Conservation (phyloP, 2,113 vertebrate genomes). For the Fregata magnificens region DNA sequence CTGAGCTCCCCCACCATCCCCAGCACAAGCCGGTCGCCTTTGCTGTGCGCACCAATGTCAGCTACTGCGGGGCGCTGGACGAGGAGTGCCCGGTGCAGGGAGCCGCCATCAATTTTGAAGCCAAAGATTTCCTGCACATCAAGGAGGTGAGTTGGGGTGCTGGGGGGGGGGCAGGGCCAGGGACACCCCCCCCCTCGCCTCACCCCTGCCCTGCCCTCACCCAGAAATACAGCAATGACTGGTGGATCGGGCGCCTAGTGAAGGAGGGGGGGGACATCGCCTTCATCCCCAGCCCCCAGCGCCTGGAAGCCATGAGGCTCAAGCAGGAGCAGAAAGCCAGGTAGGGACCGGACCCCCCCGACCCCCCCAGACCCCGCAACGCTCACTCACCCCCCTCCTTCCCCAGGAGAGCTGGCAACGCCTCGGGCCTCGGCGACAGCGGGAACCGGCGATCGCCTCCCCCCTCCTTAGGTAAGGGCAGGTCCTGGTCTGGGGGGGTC, state of each 20-base stretch:
- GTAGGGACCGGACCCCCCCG: conserved; percentile 21
- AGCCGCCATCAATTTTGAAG: conserved; percentile 95
- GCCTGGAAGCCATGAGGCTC: conserved; percentile 92
- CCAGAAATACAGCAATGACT: conserved; percentile 96
- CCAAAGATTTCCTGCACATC: conserved; percentile 99
- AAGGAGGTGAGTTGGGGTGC: conserved; percentile 84
- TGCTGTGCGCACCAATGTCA: conserved; percentile 94
- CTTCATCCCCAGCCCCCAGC: conserved; percentile 94
- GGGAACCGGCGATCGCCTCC: conserved; percentile 91
- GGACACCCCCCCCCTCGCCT: neutral
- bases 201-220: neutral
- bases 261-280: conserved; percentile 94
- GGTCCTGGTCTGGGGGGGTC: neutral
- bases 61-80: conserved; percentile 92
- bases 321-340: conserved; percentile 96
- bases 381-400: neutral
- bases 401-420: conserved; percentile 87
- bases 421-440: conserved; percentile 88
- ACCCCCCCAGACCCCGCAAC: fast-evolving
- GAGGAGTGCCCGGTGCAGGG: conserved; percentile 96
- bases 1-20: neutral
- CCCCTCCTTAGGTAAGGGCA: conserved; percentile 87
- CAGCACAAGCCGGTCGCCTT: conserved; percentile 95
- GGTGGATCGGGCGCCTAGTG: conserved; percentile 96
- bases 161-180: neutral